A percentile compares a stretch with the other conserved stretches of the same genome.
Conservation (phyloP, 1,140 invertebrate genomes). For the Potamilus streckersoni region DNA sequence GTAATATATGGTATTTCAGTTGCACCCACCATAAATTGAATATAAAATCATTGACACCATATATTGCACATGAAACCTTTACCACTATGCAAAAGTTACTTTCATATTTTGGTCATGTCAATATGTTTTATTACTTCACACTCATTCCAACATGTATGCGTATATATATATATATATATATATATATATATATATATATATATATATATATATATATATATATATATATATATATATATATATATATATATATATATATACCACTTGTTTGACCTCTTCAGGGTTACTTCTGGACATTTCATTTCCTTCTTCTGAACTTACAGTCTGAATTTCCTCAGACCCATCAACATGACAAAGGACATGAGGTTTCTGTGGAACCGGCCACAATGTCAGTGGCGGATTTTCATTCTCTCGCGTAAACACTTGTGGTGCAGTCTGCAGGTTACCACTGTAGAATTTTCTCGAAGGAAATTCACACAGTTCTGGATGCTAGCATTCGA, state of each 20-base stretch:
- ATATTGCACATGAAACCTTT: no score
- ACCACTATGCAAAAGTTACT: no score
- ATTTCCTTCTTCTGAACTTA: slow-evolving; percentile 41
- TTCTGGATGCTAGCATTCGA: slow-evolving; percentile 40
- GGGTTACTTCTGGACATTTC: slow-evolving; percentile 38
- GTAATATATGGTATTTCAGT: no score
- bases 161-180: no score
- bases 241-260: slow-evolving; percentile 1
- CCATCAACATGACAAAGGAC: slow-evolving; percentile 50
- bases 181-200: no score
- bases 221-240: no score
- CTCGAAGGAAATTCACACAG: slow-evolving; percentile 56
- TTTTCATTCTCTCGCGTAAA: background rate
- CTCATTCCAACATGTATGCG: no score
- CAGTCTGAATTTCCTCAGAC: slow-evolving; percentile 34
- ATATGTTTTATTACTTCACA: no score
- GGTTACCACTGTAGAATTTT: slow-evolving; percentile 48
- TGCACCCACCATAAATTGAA: no score
- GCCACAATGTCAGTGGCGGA: slow-evolving; percentile 31
- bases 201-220: slow-evolving; percentile 3
- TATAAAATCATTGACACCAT: no score
- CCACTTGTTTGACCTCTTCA: slow-evolving; percentile 34
- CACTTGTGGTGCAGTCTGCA: slow-evolving; percentile 28
- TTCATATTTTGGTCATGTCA: no score
- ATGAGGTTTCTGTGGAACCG: slow-evolving; percentile 11